A percentile compares a stretch with the other conserved stretches of the same genome.
phyloP scores from a whole-genome alignment of 2,113 vertebrate genomes.

The Narcine bancroftii region DNA sequence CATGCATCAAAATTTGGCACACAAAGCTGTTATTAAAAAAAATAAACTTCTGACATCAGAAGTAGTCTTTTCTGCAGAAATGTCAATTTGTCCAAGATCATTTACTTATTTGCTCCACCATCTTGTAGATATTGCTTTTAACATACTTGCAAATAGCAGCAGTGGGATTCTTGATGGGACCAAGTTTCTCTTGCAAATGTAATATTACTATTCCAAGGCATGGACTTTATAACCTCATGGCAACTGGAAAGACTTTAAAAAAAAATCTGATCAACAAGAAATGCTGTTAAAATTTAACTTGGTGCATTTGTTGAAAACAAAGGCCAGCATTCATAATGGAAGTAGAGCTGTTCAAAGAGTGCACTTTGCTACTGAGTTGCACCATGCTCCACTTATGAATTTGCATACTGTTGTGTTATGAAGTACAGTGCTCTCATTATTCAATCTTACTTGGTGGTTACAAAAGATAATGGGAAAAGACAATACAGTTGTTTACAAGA shows the following conservation, averaged over 20 bases:
- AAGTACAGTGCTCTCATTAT: conserved; percentile 7
- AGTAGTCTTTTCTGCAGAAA: neutral
- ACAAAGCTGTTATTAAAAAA: neutral
- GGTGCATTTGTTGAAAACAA: neutral
- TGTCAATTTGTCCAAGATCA: neutral
- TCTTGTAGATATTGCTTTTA: neutral
- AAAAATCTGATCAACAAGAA: neutral
- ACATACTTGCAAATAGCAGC: neutral
- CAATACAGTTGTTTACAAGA: neutral
- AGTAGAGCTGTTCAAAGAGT: neutral
- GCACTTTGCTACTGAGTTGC: neutral
- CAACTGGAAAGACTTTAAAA: neutral
- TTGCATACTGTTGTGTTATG: conserved; percentile 19
- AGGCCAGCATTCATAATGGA: neutral
- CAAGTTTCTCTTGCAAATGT: neutral
- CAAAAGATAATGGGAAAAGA: conserved; percentile 16
- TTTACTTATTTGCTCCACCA: neutral
- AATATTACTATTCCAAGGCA: neutral
- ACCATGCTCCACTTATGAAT: conserved; percentile 24
- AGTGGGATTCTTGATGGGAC: neutral
- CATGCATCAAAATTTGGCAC: neutral
- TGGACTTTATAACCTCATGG: conserved; percentile 22
- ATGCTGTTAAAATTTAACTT: neutral
- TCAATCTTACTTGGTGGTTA: neutral
- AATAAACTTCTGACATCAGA: neutral